A percentile compares a stretch with the other conserved stretches of the same genome.
Conservation (phyloP, 2,888 invertebrate genomes). For the Entomobrya proxima region DNA sequence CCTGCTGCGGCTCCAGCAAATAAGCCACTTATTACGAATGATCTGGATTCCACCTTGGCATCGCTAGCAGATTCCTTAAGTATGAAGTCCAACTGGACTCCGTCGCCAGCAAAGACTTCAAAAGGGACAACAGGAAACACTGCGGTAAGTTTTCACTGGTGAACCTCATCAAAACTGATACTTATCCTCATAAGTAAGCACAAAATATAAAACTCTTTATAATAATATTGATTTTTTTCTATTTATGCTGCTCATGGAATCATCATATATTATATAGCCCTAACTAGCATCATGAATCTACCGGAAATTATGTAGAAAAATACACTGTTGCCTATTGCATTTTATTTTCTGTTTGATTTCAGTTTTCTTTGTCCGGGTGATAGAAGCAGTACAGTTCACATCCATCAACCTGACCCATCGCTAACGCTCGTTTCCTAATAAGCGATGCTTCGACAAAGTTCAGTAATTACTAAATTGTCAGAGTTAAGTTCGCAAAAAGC, state of each 20-base stretch:
- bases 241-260: neutral
- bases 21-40: constrained; percentile 91
- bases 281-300: neutral
- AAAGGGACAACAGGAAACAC: constrained; percentile 71
- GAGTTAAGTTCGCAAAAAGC: constrained; percentile 28
- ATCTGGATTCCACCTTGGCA: constrained; percentile 94
- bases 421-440: constrained; percentile 37
- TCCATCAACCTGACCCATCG: constrained; percentile 10
- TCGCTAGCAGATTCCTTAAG: constrained; percentile 94
- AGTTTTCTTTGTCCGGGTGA: constrained; percentile 63
- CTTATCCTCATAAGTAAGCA: neutral
- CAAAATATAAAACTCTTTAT: neutral
- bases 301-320: too few species aligned
- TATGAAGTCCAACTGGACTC: constrained; percentile 81
- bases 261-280: neutral
- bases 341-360: constrained; percentile 33
- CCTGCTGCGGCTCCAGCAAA: constrained; percentile 76
- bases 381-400: neutral
- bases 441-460: constrained; percentile 51
- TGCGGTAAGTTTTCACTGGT: constrained; percentile 59
- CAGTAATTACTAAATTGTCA: constrained; percentile 35
- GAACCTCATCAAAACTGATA: too few species aligned
- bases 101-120: constrained; percentile 74
- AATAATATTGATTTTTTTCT: neutral
- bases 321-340: too few species aligned